Conservation (phyloP, 2,113 vertebrate genomes). For the Heliornis fulica region DNA sequence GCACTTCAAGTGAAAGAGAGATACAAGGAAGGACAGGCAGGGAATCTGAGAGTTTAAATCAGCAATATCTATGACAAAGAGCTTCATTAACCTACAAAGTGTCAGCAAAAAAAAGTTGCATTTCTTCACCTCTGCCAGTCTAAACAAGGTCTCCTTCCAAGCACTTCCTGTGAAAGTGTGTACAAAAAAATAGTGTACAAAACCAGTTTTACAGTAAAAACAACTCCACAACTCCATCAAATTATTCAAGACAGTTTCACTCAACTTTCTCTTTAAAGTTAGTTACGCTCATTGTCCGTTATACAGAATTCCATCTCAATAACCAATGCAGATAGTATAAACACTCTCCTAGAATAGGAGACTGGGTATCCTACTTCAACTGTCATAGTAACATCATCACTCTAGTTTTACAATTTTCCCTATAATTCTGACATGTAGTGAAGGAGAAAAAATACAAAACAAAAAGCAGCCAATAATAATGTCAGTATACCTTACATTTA, state of each 20-base stretch:
- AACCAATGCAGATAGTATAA: not conserved
- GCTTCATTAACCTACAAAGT: not conserved
- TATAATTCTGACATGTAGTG: not conserved
- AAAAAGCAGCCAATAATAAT: not conserved
- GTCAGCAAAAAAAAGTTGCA: not conserved
- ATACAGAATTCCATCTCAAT: not conserved
- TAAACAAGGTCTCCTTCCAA: constrained; percentile 12
- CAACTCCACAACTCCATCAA: not conserved
- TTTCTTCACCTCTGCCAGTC: not conserved
- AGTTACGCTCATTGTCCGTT: not conserved
- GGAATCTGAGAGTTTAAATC: not conserved
- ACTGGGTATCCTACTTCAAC: not conserved
- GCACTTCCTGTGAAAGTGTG: not conserved
- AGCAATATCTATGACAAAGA: not conserved
- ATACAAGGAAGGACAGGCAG: not conserved
- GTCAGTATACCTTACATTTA: not conserved
- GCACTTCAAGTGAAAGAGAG: not conserved
- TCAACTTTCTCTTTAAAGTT: not conserved
- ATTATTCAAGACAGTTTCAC: not conserved
- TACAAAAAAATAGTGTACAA: not conserved
- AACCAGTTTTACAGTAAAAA: not conserved
- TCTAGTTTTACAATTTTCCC: not conserved
- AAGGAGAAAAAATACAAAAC: not conserved
- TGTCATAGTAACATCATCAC: not conserved
- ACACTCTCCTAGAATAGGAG: not conserved